These are phyloP conservation scores for Conus ventricosus DNA, from an alignment of 1,140 invertebrate genomes.

Conservation along the genomic window DNA sequence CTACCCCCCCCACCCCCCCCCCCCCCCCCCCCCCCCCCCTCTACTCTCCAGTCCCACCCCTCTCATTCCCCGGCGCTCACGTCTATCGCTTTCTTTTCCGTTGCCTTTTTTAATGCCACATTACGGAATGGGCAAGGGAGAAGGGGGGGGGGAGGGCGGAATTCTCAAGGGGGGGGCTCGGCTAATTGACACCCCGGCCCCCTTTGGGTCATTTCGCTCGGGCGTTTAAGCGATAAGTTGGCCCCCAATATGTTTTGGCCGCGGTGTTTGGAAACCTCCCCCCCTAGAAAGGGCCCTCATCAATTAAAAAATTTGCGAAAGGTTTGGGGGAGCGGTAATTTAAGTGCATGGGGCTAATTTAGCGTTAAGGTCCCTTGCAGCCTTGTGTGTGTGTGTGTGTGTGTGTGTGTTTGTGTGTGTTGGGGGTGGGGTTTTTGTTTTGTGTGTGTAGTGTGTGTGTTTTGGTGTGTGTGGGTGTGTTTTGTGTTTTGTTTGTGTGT, in stretches of 20 bases:
- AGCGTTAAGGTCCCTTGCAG: neutral
- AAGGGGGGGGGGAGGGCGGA: neutral
- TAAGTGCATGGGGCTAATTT: neutral
- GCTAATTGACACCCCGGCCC: constrained; percentile 13
- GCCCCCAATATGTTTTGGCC: neutral
- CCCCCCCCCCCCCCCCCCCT: no score
- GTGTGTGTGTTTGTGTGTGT: constrained; percentile 3
- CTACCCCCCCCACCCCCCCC: no score
- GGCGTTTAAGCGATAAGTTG: constrained; percentile 18
- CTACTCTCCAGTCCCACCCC: no score
- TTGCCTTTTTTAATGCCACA: neutral
- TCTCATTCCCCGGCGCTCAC: no score
- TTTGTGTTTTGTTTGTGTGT: constrained; percentile 6
- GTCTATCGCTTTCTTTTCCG: neutral
- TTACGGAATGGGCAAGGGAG: neutral
- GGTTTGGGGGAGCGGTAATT: neutral
- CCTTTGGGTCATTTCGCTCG: constrained; percentile 6
- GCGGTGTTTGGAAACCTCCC: neutral
- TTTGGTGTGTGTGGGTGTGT: neutral
- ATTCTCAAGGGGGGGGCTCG: constrained; percentile 3
- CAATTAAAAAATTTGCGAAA: constrained; percentile 8
- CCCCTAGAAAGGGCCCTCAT: neutral
- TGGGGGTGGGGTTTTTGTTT: neutral
- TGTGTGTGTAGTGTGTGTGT: constrained; percentile 9
- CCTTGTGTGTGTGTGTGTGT: neutral